Conservation (phyloP, 2,113 vertebrate species). For the Aphelocoma coerulescens region DNA sequence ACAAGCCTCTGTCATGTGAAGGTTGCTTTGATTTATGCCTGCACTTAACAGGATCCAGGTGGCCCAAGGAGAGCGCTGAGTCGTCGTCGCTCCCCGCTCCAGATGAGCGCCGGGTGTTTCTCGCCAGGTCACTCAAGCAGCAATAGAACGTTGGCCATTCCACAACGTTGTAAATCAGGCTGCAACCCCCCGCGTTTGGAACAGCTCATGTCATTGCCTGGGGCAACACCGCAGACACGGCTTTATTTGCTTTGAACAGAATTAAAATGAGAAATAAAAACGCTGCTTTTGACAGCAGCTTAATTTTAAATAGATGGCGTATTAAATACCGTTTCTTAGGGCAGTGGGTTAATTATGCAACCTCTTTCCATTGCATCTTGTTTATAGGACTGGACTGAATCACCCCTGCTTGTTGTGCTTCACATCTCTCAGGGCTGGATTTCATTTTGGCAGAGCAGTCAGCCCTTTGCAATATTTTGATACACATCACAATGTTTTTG, state of each 20-base stretch:
- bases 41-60: background rate
- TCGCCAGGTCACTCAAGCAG: background rate
- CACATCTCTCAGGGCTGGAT: background rate
- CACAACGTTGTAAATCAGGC: background rate
- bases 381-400: background rate
- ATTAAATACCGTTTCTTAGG: slow-evolving; percentile 6
- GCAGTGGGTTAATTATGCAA: slow-evolving; percentile 3
- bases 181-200: background rate
- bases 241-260: slow-evolving; percentile 34
- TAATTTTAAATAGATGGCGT: background rate
- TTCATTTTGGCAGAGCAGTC: background rate
- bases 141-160: background rate
- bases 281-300: background rate
- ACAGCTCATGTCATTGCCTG: background rate
- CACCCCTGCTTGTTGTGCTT: background rate
- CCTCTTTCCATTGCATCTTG: slow-evolving; percentile 16
- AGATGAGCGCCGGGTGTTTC: background rate
- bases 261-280: slow-evolving; percentile 14
- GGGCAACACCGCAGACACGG: background rate
- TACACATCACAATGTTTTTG: background rate
- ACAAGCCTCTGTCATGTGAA: background rate
- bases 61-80: background rate
- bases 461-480: background rate
- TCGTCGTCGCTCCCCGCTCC: accelerated
- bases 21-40: slow-evolving; percentile 2